Evolutionary conservation across 1,140 invertebrate species (phyloP), one percentile per base, ranked within the genome.

Genomic region (Cotesia chilonis): DNA sequence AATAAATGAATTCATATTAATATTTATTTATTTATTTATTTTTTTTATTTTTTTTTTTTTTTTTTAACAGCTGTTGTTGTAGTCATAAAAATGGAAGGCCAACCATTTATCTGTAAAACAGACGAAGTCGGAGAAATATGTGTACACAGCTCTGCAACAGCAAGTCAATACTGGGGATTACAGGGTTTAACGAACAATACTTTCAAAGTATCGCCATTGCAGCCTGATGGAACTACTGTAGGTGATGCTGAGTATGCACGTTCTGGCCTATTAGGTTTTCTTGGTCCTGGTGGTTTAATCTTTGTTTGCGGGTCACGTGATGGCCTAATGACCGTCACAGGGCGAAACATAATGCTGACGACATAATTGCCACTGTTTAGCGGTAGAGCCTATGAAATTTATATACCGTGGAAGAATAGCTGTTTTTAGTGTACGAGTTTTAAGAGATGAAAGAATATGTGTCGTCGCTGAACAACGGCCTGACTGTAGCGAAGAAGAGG

Each of bases 381-480:
- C 98, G 36, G 98, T 99, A 0, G 98, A 99, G 86, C 98, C 98
- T 0, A 98, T 99, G 96, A 98, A 98, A 83, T 99, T 99, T 83
- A 98, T 99, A 80, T 99, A 99, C 87, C 89, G 97, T 59, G 97
- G 97, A 37, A 89, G 98, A 75, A 99, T 99, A 76, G 98, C 97
- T 0, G 97, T 99, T 3, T 99, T 99, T 86, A 97, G 96, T 76
- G 96, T 99, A 66, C 90, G 94, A 75, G 98, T 99, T 0, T 83
- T 99, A 20, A 88, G 98, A 20, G 98, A 99, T 85, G 98, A 99
- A 83, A 90, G 98, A 75, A 99, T 99, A 82, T 97, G 97, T 83
- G 97, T 99, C 4, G 96, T 99, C 70, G 98, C 98, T 0, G 98
- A 99, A 84, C 98, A 99, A 84, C 89, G 98, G 75, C 96, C 98